phyloP scores from a whole-genome alignment of 2,888 invertebrate genomes.

The Phrixothrix hirtus region DNA sequence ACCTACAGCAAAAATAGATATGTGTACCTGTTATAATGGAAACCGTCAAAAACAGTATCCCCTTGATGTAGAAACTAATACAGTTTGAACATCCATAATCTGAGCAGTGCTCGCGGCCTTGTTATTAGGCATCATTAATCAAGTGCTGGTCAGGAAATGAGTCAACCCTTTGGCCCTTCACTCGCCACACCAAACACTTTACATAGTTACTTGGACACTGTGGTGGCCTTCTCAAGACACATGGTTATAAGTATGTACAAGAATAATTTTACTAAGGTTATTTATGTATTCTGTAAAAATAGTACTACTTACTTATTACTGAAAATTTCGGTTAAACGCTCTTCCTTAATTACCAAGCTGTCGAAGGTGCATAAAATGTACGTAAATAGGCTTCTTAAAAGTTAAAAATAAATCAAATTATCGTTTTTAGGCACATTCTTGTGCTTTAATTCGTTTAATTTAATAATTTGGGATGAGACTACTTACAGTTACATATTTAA shows the following conservation, averaged over 20 bases:
- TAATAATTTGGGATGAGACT: no score
- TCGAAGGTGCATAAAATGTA: no score
- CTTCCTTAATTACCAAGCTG: no score
- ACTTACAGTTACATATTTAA: no score
- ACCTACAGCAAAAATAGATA: no score
- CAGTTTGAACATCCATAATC: conserved; percentile 47
- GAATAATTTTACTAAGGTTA: no score
- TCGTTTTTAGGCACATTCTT: no score
- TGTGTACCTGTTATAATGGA: conserved; percentile 18
- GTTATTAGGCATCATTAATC: conserved; percentile 59
- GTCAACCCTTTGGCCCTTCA: conserved; percentile 57
- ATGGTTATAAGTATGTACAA: conserved; percentile 44
- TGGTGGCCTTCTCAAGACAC: conserved; percentile 42
- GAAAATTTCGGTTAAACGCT: no score
- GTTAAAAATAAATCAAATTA: no score
- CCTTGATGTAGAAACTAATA: conserved; percentile 46
- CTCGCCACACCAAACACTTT: conserved; percentile 42
- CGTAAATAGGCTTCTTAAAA: no score
- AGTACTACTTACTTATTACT: no score
- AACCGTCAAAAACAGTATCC: conserved; percentile 50
- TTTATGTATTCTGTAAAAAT: conserved; percentile 19
- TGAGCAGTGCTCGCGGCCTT: conserved; percentile 44
- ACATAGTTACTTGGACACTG: conserved; percentile 43
- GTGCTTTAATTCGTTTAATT: no score
- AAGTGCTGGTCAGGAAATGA: conserved; percentile 58